Percentiles rank a stretch among this genome's conserved stretches.
Conservation (phyloP, 2,888 invertebrate genomes). For the Coelinius sp. region DNA sequence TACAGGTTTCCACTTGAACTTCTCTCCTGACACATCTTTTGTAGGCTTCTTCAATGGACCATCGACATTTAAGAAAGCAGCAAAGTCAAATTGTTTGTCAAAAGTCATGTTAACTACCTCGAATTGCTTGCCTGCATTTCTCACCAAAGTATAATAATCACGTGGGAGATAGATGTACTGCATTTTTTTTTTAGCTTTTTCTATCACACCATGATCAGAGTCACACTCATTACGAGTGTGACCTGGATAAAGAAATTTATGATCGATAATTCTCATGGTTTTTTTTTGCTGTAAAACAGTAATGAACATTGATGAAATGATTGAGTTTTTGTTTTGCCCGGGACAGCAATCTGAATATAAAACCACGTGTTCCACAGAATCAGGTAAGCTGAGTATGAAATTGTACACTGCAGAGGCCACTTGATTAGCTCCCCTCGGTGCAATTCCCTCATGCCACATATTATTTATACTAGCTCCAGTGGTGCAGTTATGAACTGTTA, state of each 20-base stretch:
- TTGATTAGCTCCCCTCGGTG: constrained; percentile 48
- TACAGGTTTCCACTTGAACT: no score
- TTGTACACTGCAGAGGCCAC: constrained; percentile 44
- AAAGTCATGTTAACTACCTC: no score
- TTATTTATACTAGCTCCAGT: constrained; percentile 36
- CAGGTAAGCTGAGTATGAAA: constrained; percentile 32
- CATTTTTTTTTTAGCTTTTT: not conserved
- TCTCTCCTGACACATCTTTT: no score
- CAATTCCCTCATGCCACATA: constrained; percentile 50
- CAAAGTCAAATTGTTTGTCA: no score
- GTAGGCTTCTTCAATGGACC: no score
- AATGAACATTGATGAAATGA: no score
- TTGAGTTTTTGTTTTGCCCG: constrained; percentile 8
- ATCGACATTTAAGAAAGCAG: no score
- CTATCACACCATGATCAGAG: not conserved
- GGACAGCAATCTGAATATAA: constrained; percentile 27
- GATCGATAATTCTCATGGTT: constrained; percentile 10
- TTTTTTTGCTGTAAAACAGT: not conserved
- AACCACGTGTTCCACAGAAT: not conserved
- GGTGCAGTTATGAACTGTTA: constrained; percentile 27
- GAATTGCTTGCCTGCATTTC: no score
- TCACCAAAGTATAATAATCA: no score
- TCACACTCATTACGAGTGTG: not conserved
- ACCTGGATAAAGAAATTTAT: not conserved
- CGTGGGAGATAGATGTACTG: not conserved